Conservation (phyloP, 2,113 vertebrate species). For the Gambusia affinis region DNA sequence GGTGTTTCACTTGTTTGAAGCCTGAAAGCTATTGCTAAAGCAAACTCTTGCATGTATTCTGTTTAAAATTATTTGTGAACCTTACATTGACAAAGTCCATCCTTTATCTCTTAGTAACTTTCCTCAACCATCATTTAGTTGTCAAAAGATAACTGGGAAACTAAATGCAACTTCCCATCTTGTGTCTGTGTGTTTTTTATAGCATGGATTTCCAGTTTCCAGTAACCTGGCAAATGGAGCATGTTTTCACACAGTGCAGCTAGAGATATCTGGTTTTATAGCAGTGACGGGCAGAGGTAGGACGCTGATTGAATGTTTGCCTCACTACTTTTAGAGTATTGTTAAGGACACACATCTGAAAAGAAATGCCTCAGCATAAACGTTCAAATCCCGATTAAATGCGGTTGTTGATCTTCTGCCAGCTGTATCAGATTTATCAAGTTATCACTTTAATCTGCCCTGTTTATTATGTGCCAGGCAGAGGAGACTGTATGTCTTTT, state of each 20-base stretch:
- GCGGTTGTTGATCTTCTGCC: too few species aligned
- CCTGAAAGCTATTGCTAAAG: too few species aligned
- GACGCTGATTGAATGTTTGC: not conserved
- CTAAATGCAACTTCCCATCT: constrained; percentile 42
- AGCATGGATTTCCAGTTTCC: constrained; percentile 23
- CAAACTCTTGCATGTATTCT: constrained; percentile 11
- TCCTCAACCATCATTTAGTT: constrained; percentile 24
- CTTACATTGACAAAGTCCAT: constrained; percentile 18
- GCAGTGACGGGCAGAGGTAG: not conserved
- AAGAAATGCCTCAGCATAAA: not conserved
- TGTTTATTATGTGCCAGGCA: too few species aligned
- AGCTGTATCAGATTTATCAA: too few species aligned
- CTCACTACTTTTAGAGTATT: not conserved
- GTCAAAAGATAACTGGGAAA: constrained; percentile 55
- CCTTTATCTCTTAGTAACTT: not conserved
- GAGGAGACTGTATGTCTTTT: too few species aligned
- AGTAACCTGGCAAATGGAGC: not conserved
- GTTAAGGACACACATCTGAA: not conserved
- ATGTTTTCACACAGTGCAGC: not conserved
- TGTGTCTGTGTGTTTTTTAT: constrained; percentile 31
- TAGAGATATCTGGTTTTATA: not conserved
- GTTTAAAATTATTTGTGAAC: constrained; percentile 8
- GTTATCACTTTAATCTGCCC: too few species aligned
- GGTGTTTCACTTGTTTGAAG: too few species aligned
- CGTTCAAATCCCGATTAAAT: too few species aligned